A percentile compares a stretch with the other conserved stretches of the same genome.
These are phyloP conservation scores for Tamandua tetradactyla DNA, from an alignment of 2,797 vertebrate genomes.

Conservation along the genomic window DNA sequence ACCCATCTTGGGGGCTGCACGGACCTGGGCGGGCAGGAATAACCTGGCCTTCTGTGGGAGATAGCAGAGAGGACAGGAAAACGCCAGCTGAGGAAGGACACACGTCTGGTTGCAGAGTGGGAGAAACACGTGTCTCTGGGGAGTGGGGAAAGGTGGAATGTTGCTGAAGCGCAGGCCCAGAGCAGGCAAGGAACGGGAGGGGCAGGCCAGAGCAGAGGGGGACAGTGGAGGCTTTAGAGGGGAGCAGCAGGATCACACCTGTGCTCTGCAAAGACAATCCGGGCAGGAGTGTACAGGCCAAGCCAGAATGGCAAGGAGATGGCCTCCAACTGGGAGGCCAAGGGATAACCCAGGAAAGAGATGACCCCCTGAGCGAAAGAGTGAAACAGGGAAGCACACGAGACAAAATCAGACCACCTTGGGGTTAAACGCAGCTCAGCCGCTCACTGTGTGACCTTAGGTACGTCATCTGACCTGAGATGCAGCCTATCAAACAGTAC, in stretches of 20 bases:
- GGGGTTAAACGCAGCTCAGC: not conserved
- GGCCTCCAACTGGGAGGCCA: not conserved
- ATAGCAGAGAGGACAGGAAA: fast-evolving
- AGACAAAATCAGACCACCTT: not conserved
- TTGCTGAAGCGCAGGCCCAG: not conserved
- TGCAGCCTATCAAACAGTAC: not conserved
- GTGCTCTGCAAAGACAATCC: not conserved
- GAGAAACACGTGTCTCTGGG: not conserved
- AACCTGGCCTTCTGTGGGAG: not conserved
- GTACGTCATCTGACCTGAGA: not conserved
- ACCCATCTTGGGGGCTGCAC: not conserved
- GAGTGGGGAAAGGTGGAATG: not conserved
- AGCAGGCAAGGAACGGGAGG: not conserved
- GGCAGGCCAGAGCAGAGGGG: not conserved
- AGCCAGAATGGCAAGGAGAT: not conserved
- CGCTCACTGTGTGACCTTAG: not conserved
- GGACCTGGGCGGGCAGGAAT: not conserved
- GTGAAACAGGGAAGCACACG: not conserved
- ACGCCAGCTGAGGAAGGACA: not conserved
- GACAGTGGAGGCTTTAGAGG: not conserved
- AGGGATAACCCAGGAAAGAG: not conserved
- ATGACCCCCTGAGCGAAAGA: not conserved
- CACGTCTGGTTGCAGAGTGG: not conserved
- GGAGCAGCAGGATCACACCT: not conserved
- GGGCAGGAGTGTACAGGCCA: not conserved